phyloP scores from a whole-genome alignment of 2,113 vertebrate genomes.

The Rhinolophus sinicus region DNA sequence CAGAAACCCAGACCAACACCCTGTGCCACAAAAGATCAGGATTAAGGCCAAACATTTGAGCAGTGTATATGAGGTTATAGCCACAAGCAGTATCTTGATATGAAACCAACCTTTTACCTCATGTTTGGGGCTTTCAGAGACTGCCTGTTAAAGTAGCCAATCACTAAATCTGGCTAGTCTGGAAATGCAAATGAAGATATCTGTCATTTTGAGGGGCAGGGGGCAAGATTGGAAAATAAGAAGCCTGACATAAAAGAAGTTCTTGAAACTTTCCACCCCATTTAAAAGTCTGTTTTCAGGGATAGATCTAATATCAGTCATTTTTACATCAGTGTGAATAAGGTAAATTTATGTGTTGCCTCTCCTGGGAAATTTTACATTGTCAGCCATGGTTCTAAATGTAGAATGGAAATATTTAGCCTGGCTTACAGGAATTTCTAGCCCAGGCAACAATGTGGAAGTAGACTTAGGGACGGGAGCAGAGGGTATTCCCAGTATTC shows the following conservation, averaged over 20 bases:
- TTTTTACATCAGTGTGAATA: constrained; percentile 16
- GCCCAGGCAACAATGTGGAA: not conserved
- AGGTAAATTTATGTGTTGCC: not conserved
- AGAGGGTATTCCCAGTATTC: not conserved
- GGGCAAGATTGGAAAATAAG: not conserved
- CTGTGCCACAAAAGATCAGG: not conserved
- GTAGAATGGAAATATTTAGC: constrained; percentile 39
- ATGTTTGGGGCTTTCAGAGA: not conserved
- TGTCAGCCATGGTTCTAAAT: not conserved
- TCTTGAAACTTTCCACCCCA: not conserved
- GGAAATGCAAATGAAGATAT: not conserved
- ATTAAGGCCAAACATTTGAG: not conserved
- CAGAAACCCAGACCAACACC: not conserved
- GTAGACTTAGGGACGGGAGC: not conserved
- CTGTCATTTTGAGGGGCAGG: not conserved
- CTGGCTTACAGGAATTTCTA: not conserved
- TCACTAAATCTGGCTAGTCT: not conserved
- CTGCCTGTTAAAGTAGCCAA: not conserved
- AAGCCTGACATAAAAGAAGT: constrained; percentile 7
- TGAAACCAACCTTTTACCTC: not conserved
- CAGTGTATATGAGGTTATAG: not conserved
- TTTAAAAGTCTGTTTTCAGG: constrained; percentile 33
- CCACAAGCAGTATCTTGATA: not conserved
- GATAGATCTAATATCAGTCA: constrained; percentile 15
- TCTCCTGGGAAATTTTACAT: not conserved